These are phyloP conservation scores for Drosophila acutilabella DNA, from an alignment of 2,888 invertebrate genomes.

Conservation along the genomic window DNA sequence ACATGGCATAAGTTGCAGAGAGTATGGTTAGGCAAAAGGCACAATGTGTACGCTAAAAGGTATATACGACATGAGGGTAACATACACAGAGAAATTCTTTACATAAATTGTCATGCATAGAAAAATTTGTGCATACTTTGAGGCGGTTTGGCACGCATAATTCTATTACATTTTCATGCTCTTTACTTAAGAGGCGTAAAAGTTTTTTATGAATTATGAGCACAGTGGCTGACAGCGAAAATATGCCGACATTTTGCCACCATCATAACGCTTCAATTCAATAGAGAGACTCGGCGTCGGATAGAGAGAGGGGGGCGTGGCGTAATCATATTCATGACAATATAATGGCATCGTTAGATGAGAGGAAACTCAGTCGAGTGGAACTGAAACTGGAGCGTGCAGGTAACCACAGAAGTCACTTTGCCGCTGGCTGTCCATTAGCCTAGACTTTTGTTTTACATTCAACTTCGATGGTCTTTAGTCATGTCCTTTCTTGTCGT, in stretches of 20 bases:
- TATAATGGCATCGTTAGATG: constrained; percentile 67
- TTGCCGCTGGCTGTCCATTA: constrained; percentile 56
- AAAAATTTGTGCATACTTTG: constrained; percentile 46
- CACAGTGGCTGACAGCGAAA: constrained; percentile 12
- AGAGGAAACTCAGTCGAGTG: constrained; percentile 4
- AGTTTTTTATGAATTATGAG: constrained; percentile 52
- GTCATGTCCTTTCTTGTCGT: not conserved
- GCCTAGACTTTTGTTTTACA: constrained; percentile 37
- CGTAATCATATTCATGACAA: constrained; percentile 77
- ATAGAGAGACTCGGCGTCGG: constrained; percentile 1
- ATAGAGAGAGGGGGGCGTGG: not conserved
- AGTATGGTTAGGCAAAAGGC: not conserved
- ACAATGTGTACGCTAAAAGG: constrained; percentile 2
- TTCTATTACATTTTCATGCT: constrained; percentile 44
- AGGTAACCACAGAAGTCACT: constrained; percentile 53
- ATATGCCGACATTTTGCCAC: not conserved
- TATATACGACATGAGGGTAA: not conserved
- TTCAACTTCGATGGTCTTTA: constrained; percentile 13
- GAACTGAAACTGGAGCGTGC: constrained; percentile 1
- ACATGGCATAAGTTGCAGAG: not conserved
- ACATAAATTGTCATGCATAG: constrained; percentile 49
- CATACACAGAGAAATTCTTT: constrained; percentile 38
- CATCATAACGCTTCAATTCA: not conserved
- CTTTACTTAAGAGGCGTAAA: constrained; percentile 54
- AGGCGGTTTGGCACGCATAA: constrained; percentile 53